A percentile compares a stretch with the other conserved stretches of the same genome.
phyloP scores from a whole-genome alignment of 2,797 vertebrate genomes.

The Sandelia bainsii region DNA sequence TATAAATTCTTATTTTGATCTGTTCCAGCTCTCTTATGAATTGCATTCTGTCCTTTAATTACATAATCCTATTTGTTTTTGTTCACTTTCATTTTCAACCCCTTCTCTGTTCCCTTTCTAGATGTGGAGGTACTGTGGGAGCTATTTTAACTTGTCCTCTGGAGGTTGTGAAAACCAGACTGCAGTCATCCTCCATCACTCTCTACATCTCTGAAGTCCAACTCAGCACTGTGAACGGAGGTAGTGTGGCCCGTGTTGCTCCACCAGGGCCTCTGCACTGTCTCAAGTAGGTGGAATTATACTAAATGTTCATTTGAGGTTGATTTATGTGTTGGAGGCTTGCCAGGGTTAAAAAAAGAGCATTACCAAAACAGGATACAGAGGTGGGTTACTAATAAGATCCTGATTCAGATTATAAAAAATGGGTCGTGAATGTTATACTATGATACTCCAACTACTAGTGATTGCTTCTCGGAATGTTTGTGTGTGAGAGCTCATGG shows the following conservation, averaged over 20 bases:
- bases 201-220: conserved; percentile 97
- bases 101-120: conserved; percentile 52
- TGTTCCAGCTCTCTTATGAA: neutral
- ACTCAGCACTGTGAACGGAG: conserved; percentile 92
- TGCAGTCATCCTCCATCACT: conserved; percentile 96
- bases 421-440: neutral
- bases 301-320: neutral
- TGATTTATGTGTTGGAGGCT: too few relatives aligned
- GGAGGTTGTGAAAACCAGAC: conserved; percentile 97
- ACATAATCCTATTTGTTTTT: neutral
- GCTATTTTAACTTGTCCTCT: conserved; percentile 98
- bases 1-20: neutral
- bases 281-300: conserved; percentile 91
- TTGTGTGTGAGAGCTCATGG: too few relatives aligned
- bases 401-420: neutral
- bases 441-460: neutral
- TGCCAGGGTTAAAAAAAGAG: too few relatives aligned
- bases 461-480: neutral
- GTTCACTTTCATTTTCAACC: neutral
- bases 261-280: conserved; percentile 95
- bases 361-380: too few relatives aligned
- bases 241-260: conserved; percentile 90
- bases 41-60: neutral
- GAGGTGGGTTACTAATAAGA: too few relatives aligned
- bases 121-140: conserved; percentile 98